Evolutionary conservation across 1,140 invertebrate species (phyloP).

Genomic region (Tetragnatha versicolor): DNA sequence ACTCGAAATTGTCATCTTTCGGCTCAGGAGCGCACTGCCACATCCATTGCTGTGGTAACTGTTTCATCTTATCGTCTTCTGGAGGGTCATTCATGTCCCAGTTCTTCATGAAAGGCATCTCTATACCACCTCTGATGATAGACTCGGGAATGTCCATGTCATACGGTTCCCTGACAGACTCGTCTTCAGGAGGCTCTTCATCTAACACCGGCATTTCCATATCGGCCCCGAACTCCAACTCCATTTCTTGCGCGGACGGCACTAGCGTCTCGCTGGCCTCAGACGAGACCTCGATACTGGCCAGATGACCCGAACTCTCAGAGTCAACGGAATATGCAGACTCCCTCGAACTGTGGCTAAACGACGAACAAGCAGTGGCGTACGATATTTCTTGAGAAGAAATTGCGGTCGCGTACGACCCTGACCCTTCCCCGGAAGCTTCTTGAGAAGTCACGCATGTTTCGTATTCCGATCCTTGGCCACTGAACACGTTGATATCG

Average conservation of each 20-base stretch:
- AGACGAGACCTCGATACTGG: slow-evolving; percentile 82
- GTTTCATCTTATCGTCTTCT: slow-evolving; percentile 32
- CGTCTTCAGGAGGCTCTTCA: slow-evolving; percentile 62
- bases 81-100: slow-evolving; percentile 55
- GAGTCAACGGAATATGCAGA: slow-evolving; percentile 89
- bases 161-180: slow-evolving; percentile 67
- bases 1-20: slow-evolving; percentile 62
- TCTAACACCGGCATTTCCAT: slow-evolving; percentile 58
- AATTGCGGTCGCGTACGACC: slow-evolving; percentile 82
- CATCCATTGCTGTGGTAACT: slow-evolving; percentile 42
- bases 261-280: slow-evolving; percentile 89
- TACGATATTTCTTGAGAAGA: slow-evolving; percentile 72
- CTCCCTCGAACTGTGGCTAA: slow-evolving; percentile 75
- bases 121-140: slow-evolving; percentile 61
- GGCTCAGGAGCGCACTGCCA: slow-evolving; percentile 51
- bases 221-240: slow-evolving; percentile 63
- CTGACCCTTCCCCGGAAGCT: slow-evolving; percentile 74
- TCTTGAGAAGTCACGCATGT: slow-evolving; percentile 82
- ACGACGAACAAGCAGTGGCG: slow-evolving; percentile 76
- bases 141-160: slow-evolving; percentile 66
- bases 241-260: slow-evolving; percentile 70
- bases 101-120: slow-evolving; percentile 55
- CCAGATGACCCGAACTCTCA: slow-evolving; percentile 84
- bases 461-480: slow-evolving; percentile 79
- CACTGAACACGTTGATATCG: slow-evolving; percentile 74